phyloP scores from a whole-genome alignment of 2,888 invertebrate species.

The Drosophila subquinaria region DNA sequence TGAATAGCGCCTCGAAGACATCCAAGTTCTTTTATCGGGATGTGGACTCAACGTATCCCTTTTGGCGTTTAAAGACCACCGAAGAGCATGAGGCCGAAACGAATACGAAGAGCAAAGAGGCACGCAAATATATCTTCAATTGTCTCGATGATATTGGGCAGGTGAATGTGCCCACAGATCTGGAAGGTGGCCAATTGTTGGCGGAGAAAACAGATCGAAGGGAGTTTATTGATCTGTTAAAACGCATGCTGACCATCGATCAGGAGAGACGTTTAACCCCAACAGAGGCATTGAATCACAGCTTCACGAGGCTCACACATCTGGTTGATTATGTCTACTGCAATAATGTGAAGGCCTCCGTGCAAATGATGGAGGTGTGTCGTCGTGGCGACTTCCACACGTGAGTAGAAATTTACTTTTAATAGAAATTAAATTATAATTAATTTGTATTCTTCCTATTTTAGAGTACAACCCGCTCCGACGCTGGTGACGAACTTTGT shows the following conservation, averaged over 20 bases:
- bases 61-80: slow-evolving; percentile 96
- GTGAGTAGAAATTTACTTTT: slow-evolving; percentile 62
- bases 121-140: slow-evolving; percentile 99
- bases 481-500: slow-evolving; percentile 91
- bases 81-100: slow-evolving; percentile 99
- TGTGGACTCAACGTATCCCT: slow-evolving; percentile 95
- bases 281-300: slow-evolving; percentile 97
- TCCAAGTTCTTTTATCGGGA: slow-evolving; percentile 99
- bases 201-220: slow-evolving; percentile 98
- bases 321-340: slow-evolving; percentile 98
- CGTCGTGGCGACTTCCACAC: slow-evolving; percentile 86
- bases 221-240: slow-evolving; percentile 98
- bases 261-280: slow-evolving; percentile 98
- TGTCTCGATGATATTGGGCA: slow-evolving; percentile 99
- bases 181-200: slow-evolving; percentile 97
- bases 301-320: slow-evolving; percentile 96
- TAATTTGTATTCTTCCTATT: neutral
- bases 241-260: slow-evolving; percentile 99
- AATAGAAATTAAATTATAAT: too few relatives aligned
- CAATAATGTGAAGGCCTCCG: slow-evolving; percentile 98
- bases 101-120: slow-evolving; percentile 99
- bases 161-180: slow-evolving; percentile 98
- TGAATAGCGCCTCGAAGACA: slow-evolving; percentile 98
- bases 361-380: slow-evolving; percentile 98
- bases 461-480: slow-evolving; percentile 86